phyloP scores from a whole-genome alignment of 2,888 invertebrate species.

The Megaustenia siamemsis region DNA sequence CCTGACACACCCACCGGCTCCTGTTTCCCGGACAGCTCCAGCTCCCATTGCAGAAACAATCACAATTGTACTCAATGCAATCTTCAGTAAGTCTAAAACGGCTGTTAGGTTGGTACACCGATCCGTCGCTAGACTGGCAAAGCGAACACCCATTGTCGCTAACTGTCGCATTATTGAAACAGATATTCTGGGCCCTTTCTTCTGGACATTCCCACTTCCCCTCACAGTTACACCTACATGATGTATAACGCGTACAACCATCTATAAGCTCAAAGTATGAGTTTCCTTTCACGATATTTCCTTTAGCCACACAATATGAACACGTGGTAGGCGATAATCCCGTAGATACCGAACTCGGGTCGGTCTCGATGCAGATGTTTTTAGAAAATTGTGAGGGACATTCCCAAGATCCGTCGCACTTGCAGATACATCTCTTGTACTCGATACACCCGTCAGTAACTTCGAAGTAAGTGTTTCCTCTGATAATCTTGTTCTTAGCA shows the following conservation, averaged over 20 bases:
- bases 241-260: slow-evolving; percentile 67
- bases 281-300: slow-evolving; percentile 62
- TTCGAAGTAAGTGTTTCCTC: slow-evolving; percentile 68
- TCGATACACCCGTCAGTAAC: slow-evolving; percentile 67
- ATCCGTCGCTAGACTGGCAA: slow-evolving; percentile 50
- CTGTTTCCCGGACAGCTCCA: slow-evolving; percentile 65
- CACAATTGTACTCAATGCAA: slow-evolving; percentile 65
- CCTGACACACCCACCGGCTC: slow-evolving; percentile 51
- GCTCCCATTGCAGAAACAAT: slow-evolving; percentile 70
- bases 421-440: slow-evolving; percentile 68
- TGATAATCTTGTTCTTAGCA: slow-evolving; percentile 59
- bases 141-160: slow-evolving; percentile 25
- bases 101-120: slow-evolving; percentile 36
- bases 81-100: slow-evolving; percentile 47
- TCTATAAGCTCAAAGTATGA: slow-evolving; percentile 65
- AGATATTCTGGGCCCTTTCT: slow-evolving; percentile 64
- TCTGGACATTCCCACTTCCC: slow-evolving; percentile 71
- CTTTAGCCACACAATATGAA: slow-evolving; percentile 64
- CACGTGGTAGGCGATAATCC: slow-evolving; percentile 54
- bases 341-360: neutral
- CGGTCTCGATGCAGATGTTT: slow-evolving; percentile 58
- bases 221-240: slow-evolving; percentile 71
- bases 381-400: slow-evolving; percentile 66
- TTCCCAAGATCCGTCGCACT: slow-evolving; percentile 72
- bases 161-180: slow-evolving; percentile 19